Conservation (phyloP, 1,140 invertebrate species). For the Tetraneura akinire region DNA sequence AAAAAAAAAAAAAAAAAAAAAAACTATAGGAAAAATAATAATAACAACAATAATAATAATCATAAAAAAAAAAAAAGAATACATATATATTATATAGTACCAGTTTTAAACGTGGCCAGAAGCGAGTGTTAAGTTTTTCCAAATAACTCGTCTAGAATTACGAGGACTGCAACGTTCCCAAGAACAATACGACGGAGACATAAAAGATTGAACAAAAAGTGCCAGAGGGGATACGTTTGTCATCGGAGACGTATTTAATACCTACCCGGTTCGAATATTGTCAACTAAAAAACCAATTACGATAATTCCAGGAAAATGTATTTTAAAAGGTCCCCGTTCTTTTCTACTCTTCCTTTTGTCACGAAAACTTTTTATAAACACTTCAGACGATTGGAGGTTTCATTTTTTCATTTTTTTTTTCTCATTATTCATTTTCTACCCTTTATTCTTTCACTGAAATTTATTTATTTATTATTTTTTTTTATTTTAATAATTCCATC, state of each 20-base stretch:
- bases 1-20: not conserved
- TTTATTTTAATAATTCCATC: not conserved
- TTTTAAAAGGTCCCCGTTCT: slow-evolving; percentile 33
- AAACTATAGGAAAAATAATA: not conserved
- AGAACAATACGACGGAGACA: slow-evolving; percentile 33
- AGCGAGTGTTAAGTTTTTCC: slow-evolving; percentile 28
- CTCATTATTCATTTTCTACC: not conserved
- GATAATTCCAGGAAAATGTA: slow-evolving; percentile 46
- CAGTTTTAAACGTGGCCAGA: slow-evolving; percentile 34
- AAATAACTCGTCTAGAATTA: slow-evolving; percentile 49
- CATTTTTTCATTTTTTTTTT: slow-evolving; percentile 5
- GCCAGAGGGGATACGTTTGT: slow-evolving; percentile 41
- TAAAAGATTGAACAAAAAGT: slow-evolving; percentile 43
- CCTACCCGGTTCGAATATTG: slow-evolving; percentile 34
- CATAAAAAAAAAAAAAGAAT: not conserved
- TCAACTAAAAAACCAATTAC: slow-evolving; percentile 49
- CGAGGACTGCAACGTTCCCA: not conserved
- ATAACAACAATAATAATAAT: slow-evolving; percentile 7
- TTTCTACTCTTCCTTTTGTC: slow-evolving; percentile 13
- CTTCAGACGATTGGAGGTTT: slow-evolving; percentile 46
- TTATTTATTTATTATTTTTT: slow-evolving; percentile 14
- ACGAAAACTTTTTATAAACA: slow-evolving; percentile 40
- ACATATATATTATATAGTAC: not conserved
- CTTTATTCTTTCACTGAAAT: not conserved
- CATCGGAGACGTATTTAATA: slow-evolving; percentile 48